Percentiles rank a stretch among this genome's conserved stretches.
Evolutionary conservation across 2,888 invertebrate genomes (phyloP).

Genomic region (Megalurothrips usitatus): DNA sequence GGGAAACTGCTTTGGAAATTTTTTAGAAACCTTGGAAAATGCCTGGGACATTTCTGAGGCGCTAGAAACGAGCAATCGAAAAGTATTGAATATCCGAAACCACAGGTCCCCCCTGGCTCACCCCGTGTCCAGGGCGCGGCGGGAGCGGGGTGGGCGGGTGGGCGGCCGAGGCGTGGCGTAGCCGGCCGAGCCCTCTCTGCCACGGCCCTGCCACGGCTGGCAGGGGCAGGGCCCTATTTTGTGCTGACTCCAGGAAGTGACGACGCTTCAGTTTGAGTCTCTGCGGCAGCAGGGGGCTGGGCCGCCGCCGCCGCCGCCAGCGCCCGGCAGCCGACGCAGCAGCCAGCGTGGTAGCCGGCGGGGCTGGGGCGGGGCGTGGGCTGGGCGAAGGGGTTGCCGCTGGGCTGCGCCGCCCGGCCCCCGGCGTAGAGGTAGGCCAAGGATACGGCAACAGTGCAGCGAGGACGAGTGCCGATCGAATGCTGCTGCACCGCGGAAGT

Average conservation of each 20-base stretch:
- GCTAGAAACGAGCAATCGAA: background rate
- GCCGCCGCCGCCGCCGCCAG: background rate
- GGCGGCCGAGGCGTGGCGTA: too few species aligned
- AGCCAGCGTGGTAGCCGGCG: background rate
- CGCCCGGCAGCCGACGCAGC: constrained; percentile 6
- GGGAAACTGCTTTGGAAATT: too few species aligned
- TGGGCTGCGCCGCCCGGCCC: background rate
- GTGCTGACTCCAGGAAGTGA: constrained; percentile 24
- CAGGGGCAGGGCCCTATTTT: background rate
- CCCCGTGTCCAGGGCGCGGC: background rate
- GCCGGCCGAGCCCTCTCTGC: background rate
- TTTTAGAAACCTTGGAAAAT: background rate
- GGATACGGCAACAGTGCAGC: background rate
- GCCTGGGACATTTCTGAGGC: background rate
- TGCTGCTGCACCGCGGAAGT: too few species aligned
- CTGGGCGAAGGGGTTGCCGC: background rate
- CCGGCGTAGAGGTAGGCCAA: constrained; percentile 14
- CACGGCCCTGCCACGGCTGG: background rate
- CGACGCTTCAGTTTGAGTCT: constrained; percentile 26
- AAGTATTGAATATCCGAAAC: too few species aligned
- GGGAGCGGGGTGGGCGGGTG: background rate
- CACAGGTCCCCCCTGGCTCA: too few species aligned
- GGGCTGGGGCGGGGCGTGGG: background rate
- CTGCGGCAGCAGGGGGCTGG: background rate
- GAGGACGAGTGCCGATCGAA: background rate